phyloP scores from a whole-genome alignment of 2,888 invertebrate genomes.

The Melieria omissa region DNA sequence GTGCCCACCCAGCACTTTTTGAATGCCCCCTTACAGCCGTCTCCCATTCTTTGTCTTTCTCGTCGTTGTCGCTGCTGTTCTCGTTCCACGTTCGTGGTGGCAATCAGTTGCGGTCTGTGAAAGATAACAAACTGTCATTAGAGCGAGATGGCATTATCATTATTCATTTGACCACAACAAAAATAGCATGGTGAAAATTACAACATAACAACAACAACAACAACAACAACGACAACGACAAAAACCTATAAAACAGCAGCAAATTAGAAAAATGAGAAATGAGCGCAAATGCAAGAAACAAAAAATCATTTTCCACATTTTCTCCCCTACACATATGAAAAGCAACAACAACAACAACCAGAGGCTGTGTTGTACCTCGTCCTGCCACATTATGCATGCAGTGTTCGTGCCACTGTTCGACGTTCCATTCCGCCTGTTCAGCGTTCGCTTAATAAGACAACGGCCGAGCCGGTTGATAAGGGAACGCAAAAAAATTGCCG shows the following conservation, averaged over 20 bases:
- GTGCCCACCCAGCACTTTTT: too few relatives aligned
- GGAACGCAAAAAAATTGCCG: constrained; percentile 24
- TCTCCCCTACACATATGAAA: constrained; percentile 15
- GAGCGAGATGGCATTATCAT: constrained; percentile 50
- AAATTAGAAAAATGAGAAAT: background rate
- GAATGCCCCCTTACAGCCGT: too few relatives aligned
- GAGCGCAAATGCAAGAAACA: background rate
- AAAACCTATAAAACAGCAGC: constrained; percentile 1
- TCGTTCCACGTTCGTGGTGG: too few relatives aligned
- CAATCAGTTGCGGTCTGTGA: too few relatives aligned
- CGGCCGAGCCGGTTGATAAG: constrained; percentile 21
- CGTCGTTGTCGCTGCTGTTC: too few relatives aligned
- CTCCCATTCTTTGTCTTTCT: too few relatives aligned
- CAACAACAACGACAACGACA: constrained; percentile 8
- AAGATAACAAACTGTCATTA: constrained; percentile 8
- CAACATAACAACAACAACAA: constrained; percentile 35
- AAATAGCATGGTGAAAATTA: constrained; percentile 20
- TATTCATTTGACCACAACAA: constrained; percentile 51
- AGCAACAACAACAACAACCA: too few relatives aligned
- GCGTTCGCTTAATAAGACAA: constrained; percentile 26
- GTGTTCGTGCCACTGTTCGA: too few relatives aligned
- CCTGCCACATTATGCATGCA: too few relatives aligned
- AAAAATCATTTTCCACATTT: constrained; percentile 60
- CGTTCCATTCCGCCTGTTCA: constrained; percentile 3
- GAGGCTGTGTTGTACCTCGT: too few relatives aligned